Percentiles rank a stretch among this genome's conserved stretches.
phyloP scores from a whole-genome alignment of 2,797 vertebrate species.

The Xiphorhynchus erythropygius region DNA sequence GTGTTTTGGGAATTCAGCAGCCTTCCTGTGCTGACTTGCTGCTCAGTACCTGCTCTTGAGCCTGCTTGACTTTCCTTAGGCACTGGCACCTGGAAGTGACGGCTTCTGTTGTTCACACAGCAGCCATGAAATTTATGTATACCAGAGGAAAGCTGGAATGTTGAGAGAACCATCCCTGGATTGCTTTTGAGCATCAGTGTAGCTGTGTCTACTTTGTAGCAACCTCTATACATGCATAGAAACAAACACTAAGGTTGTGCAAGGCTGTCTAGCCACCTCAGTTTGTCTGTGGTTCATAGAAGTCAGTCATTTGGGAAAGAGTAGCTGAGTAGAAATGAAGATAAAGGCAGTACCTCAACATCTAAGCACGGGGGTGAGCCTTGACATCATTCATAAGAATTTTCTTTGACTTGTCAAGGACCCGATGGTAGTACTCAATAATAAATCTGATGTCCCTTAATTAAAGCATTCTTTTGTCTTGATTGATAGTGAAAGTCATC shows the following conservation, averaged over 20 bases:
- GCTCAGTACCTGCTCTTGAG: background rate
- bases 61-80: background rate
- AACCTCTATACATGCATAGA: background rate
- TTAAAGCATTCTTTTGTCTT: conserved; percentile 21
- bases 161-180: background rate
- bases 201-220: background rate
- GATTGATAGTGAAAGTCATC: background rate
- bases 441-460: conserved; percentile 8
- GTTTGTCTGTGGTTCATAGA: background rate
- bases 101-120: background rate
- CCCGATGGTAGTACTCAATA: background rate
- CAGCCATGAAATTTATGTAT: background rate
- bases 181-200: background rate
- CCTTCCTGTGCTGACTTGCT: background rate
- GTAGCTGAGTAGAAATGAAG: background rate
- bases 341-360: background rate
- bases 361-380: background rate
- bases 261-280: fast-evolving
- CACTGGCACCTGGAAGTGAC: background rate
- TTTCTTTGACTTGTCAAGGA: background rate
- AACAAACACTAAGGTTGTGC: background rate
- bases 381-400: background rate
- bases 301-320: background rate
- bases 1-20: background rate
- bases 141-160: background rate